Percentiles rank a stretch among this genome's conserved stretches.
Conservation (phyloP, 2,888 invertebrate genomes). For the Tiliacea citrago region DNA sequence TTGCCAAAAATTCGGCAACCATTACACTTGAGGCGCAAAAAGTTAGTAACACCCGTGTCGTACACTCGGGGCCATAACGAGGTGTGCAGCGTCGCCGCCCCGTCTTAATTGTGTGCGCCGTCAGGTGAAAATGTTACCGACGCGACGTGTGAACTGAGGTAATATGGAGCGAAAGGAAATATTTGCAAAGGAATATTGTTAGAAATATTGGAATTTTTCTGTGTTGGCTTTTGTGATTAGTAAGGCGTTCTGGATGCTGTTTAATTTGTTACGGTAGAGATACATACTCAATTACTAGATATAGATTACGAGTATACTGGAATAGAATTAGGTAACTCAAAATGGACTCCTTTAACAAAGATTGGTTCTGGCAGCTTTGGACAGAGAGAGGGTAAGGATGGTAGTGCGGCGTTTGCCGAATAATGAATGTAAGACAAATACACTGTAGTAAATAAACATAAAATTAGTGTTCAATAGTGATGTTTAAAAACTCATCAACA, state of each 20-base stretch:
- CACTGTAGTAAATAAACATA: too few species aligned
- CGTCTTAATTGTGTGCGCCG: conserved; percentile 47
- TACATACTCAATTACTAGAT: neutral
- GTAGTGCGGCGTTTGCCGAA: too few species aligned
- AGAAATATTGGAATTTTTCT: neutral
- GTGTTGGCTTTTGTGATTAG: neutral
- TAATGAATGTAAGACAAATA: too few species aligned
- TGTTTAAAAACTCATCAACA: too few species aligned
- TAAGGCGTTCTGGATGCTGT: neutral
- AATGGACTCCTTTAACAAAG: too few species aligned
- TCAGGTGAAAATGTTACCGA: conserved; percentile 39
- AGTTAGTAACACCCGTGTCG: conserved; percentile 16
- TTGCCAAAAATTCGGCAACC: conserved; percentile 9
- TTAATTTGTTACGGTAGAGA: neutral
- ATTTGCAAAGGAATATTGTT: conserved; percentile 23
- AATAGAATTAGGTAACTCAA: too few species aligned
- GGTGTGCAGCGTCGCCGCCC: conserved; percentile 33
- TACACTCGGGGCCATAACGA: conserved; percentile 52
- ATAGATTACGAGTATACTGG: too few species aligned
- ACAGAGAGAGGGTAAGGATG: too few species aligned
- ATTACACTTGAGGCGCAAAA: conserved; percentile 40
- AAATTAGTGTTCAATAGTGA: too few species aligned
- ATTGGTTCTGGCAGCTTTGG: too few species aligned
- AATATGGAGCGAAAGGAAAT: conserved; percentile 15
- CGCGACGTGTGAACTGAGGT: conserved; percentile 18